phyloP scores from a whole-genome alignment of 2,797 vertebrate genomes.

The Margarornis squamiger region DNA sequence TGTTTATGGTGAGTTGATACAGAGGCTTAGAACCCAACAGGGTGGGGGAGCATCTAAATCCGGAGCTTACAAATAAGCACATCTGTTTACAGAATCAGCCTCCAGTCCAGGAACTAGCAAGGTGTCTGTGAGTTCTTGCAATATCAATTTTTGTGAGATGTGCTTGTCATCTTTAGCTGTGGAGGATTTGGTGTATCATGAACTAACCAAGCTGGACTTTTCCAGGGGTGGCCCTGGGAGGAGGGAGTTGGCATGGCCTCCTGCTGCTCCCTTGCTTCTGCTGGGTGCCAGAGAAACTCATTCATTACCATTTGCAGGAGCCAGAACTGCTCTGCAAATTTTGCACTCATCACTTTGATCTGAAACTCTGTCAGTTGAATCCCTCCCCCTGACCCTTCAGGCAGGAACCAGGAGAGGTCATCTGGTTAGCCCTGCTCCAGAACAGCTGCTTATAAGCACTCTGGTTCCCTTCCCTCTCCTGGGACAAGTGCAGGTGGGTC shows the following conservation, averaged over 20 bases:
- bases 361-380: not conserved
- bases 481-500: not conserved
- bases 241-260: not conserved
- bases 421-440: not conserved
- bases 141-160: not conserved
- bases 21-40: not conserved
- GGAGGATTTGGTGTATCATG: not conserved
- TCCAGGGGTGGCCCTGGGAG: not conserved
- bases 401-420: not conserved
- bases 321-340: not conserved
- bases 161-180: not conserved
- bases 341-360: not conserved
- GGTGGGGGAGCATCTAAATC: not conserved
- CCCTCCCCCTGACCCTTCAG: not conserved
- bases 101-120: not conserved
- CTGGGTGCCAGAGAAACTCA: not conserved
- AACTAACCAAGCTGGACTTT: not conserved
- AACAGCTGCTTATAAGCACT: not conserved
- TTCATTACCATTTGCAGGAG: not conserved
- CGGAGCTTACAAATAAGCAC: not conserved
- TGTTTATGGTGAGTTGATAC: constrained; percentile 76
- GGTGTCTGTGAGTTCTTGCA: not conserved
- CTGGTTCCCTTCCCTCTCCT: not conserved
- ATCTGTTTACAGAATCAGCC: not conserved
- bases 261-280: not conserved